Evolutionary conservation across 2,888 invertebrate genomes (phyloP), one percentile per base, ranked within the genome.

Genomic region (Lutraria lutraria): DNA sequence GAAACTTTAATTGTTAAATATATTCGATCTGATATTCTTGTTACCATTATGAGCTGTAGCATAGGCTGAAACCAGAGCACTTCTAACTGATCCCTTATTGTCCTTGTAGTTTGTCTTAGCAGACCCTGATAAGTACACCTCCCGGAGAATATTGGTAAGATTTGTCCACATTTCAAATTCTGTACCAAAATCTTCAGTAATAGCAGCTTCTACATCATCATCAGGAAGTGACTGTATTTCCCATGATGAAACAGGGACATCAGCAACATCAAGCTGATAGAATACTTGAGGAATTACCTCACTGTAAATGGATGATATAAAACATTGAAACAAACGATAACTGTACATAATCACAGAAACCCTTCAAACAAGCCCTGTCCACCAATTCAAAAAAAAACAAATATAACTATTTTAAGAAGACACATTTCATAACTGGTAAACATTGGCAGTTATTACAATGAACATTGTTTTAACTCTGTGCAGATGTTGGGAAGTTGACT

Each of bases 31-130:
- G 2, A 8, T 68, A 25, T 68, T 68, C 12, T 25, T n/a, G 81
- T 68, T 87, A 92, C 92, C 92, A 88, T 86, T 92, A 53, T 89
- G 88, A 15, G 85, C 83, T 21, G 54, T 34, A 2, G 92, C 83
- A 87, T 87, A 92, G 10, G 88, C 83, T 56, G 80, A 52, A 0
- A 68, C 25, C 6, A 91, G 43, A 16, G 89, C 85, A 25, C 56
- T 56, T 29, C 15, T 83, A 0, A 92, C 79, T 0, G 82, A 56
- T 25, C 19, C 86, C 81, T 86, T 88, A 31, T 88, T 88, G 72
- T 83, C 76, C 15, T 63, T 63, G 72, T 83, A 83, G 54, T 83
- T 88, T 25, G 76, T 79, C 29, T 80, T 82, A 21, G 87, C 54
- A 10, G 63, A 52, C 0, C 89, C 91, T 21, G 84, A 25, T 0